These are phyloP conservation scores for Acromyrmex charruanus DNA, from an alignment of 1,140 invertebrate genomes.

Conservation along the genomic window DNA sequence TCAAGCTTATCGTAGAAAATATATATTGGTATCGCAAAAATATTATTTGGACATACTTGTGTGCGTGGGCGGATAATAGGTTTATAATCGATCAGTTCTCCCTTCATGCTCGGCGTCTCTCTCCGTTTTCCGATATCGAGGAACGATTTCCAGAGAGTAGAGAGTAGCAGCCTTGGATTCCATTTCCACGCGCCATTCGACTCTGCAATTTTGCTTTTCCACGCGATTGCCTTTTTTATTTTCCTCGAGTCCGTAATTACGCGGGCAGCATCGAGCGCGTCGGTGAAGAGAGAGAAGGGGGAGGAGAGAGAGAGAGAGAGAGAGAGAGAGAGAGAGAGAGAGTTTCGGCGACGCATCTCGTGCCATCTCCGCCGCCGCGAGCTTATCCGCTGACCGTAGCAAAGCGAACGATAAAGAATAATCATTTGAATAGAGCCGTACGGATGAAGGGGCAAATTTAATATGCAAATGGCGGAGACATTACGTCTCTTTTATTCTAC, in stretches of 20 bases:
- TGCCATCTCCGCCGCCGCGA: slow-evolving; percentile 13
- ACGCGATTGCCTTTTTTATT: slow-evolving; percentile 69
- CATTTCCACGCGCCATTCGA: slow-evolving; percentile 67
- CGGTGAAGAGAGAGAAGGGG: too few relatives aligned
- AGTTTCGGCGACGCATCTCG: slow-evolving; percentile 53
- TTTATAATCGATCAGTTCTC: slow-evolving; percentile 60
- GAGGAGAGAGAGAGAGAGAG: neutral
- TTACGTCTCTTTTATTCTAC: slow-evolving; percentile 76
- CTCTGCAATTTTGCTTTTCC: slow-evolving; percentile 73
- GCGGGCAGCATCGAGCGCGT: slow-evolving; percentile 29
- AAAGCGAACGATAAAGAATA: slow-evolving; percentile 75
- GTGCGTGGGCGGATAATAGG: slow-evolving; percentile 48
- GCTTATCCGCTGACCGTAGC: slow-evolving; percentile 43
- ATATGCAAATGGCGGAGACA: slow-evolving; percentile 78
- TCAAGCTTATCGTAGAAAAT: neutral
- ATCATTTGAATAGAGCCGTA: slow-evolving; percentile 76
- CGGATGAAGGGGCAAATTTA: slow-evolving; percentile 76
- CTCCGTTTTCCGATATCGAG: slow-evolving; percentile 51
- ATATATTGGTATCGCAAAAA: slow-evolving; percentile 26
- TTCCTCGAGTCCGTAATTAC: slow-evolving; percentile 59
- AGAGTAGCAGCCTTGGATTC: slow-evolving; percentile 46
- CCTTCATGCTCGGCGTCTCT: neutral
- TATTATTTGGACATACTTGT: slow-evolving; percentile 7
- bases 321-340: slow-evolving; percentile 32
- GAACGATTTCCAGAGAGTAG: slow-evolving; percentile 51